Percentiles rank a stretch among this genome's conserved stretches.
Evolutionary conservation across 2,888 invertebrate species (phyloP).

Genomic region (Drosophila neonasuta): DNA sequence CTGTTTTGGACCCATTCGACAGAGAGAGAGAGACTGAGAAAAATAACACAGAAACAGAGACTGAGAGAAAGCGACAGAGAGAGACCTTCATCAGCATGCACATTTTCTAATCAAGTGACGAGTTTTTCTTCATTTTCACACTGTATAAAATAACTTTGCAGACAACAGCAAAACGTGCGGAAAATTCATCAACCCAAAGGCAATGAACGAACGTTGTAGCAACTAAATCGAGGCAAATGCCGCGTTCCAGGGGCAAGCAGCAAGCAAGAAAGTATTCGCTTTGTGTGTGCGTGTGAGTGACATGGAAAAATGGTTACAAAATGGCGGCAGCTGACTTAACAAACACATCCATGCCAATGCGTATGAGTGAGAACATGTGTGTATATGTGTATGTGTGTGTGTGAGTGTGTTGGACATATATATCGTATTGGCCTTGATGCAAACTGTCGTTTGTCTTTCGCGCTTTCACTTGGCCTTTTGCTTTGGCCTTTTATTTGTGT

Average conservation of each 20-base stretch:
- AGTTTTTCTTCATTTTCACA: slow-evolving; percentile 56
- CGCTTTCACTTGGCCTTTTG: slow-evolving; percentile 18
- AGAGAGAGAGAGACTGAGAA: slow-evolving; percentile 1
- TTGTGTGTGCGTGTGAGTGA: slow-evolving; percentile 68
- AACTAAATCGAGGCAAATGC: slow-evolving; percentile 9
- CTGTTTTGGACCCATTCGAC: slow-evolving; percentile 21
- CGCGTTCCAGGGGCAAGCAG: slow-evolving; percentile 20
- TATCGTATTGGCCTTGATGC: slow-evolving; percentile 60
- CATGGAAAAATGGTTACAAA: slow-evolving; percentile 72
- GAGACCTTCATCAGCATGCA: slow-evolving; percentile 17
- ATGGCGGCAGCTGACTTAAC: slow-evolving; percentile 75
- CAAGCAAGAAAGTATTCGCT: slow-evolving; percentile 31
- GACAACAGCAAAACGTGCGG: slow-evolving; percentile 53
- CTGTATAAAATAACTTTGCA: slow-evolving; percentile 62
- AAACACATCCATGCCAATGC: slow-evolving; percentile 45
- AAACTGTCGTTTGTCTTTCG: slow-evolving; percentile 58
- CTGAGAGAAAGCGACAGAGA: not conserved
- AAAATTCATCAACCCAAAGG: slow-evolving; percentile 68
- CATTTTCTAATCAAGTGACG: slow-evolving; percentile 63
- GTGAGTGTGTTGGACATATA: slow-evolving; percentile 34
- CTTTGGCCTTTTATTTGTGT: not conserved
- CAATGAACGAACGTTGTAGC: slow-evolving; percentile 27
- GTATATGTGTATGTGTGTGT: slow-evolving; percentile 8
- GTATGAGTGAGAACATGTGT: slow-evolving; percentile 7
- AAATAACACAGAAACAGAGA: not conserved